Evolutionary conservation across 2,113 vertebrate species (phyloP).

Genomic region (Lonchura striata): DNA sequence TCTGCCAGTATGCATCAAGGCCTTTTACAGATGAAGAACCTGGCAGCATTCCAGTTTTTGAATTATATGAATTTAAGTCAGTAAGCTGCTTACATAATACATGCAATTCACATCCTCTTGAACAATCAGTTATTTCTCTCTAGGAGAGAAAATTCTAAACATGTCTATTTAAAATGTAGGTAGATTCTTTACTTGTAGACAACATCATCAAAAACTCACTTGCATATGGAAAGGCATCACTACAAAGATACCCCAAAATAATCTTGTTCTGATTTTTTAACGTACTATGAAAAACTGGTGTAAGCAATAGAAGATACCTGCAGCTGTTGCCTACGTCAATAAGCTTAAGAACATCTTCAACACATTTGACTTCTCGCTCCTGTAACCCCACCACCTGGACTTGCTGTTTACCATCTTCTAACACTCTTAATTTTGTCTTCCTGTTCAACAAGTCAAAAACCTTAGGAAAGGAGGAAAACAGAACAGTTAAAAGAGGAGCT

Average conservation of each 20-base stretch:
- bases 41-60: conserved; percentile 5
- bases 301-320: conserved; percentile 80
- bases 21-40: background rate
- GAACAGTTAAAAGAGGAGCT: background rate
- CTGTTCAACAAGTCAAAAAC: conserved; percentile 96
- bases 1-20: background rate
- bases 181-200: background rate
- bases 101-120: background rate
- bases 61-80: background rate
- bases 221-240: background rate
- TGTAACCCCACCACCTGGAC: conserved; percentile 97
- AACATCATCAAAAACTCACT: background rate
- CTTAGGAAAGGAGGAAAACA: conserved; percentile 53
- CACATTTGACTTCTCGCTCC: conserved; percentile 93
- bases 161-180: background rate
- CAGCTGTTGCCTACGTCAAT: conserved; percentile 98
- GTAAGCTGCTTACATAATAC: conserved; percentile 11
- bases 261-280: background rate
- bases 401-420: conserved; percentile 98
- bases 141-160: background rate
- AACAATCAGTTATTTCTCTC: background rate
- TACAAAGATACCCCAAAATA: background rate
- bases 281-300: background rate
- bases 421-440: conserved; percentile 92
- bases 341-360: conserved; percentile 96